Base-by-base conservation (phyloP, 2,113 vertebrate species). In the Saguinus imperator region DNA sequence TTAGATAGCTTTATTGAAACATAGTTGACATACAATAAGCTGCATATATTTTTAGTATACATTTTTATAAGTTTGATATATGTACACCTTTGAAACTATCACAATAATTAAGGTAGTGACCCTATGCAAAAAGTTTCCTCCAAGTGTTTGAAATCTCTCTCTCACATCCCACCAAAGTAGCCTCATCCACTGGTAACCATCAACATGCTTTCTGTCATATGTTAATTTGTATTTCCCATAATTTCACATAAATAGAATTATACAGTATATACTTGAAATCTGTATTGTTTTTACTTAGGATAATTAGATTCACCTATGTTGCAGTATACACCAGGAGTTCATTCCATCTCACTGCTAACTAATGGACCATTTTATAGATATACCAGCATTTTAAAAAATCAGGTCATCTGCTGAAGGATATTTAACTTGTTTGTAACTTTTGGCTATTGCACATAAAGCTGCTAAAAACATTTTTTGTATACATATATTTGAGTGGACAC, bases 271-370 rank as follows among this genome's bases (percentile, higher is more conserved):
- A 25, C 9, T 75, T 52, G 68, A 52, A 45, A n/a, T 48, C 14
- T 64, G 23, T 35, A 64, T 40, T 87, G 32, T 87, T 68, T 95
- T 95, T 32, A 48, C 25, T 96, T 40, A 66, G 58, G 29, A 5
- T 64, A 80, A 57, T 89, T 83, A 58, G 25, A 58, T 76, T 94
- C 32, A 57, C 11, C 68, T 50, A 0, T 45, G 27, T 91, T 58
- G 7, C 48, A 27, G 37, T 21, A 11, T 48, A 32, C n/a, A 23
- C 12, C 20, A 37, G 0, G 79, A 68, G 37, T 91, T 90, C 29
- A 32, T 58, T 90, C 18, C 27, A 75, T 61, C 55, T 77, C 77
- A 9, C 37, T 83, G 73, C 29, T 79, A 76, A 77, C 55, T 48
- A 37, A 35, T 76, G 50, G 86, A 68, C 18, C 21, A 4, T 45